Evolutionary conservation across 1,140 invertebrate genomes (phyloP).

Genomic region (Pissodes strobi): DNA sequence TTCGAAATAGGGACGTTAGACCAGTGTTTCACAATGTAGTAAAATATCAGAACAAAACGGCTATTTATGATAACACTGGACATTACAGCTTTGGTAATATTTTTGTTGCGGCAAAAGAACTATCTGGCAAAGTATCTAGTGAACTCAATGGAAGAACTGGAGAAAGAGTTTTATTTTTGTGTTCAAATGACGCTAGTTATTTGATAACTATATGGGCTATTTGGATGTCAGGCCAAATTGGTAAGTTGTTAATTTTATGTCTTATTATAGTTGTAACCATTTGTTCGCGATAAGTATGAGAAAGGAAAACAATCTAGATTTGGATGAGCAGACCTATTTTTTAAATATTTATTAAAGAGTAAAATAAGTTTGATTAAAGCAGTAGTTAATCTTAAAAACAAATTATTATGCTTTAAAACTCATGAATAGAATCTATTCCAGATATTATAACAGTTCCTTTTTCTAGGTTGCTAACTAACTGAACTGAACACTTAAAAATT

Average conservation of each 20-base stretch:
- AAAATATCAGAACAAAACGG: conserved; percentile 65
- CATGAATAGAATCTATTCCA: too few relatives aligned
- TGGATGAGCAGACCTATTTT: too few relatives aligned
- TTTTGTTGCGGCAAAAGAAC: conserved; percentile 60
- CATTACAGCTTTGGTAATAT: conserved; percentile 69
- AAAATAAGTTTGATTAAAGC: too few relatives aligned
- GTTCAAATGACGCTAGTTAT: conserved; percentile 79
- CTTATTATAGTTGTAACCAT: too few relatives aligned
- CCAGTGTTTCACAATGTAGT: conserved; percentile 64
- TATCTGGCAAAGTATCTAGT: conserved; percentile 61
- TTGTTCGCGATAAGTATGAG: too few relatives aligned
- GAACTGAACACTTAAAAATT: too few relatives aligned
- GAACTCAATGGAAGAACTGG: conserved; percentile 62
- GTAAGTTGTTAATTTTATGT: conserved; percentile 58
- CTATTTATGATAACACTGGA: conserved; percentile 66
- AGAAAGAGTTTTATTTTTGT: conserved; percentile 75
- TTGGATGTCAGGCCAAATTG: conserved; percentile 85
- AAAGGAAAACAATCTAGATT: too few relatives aligned
- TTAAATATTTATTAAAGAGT: too few relatives aligned
- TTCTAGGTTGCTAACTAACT: too few relatives aligned
- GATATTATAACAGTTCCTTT: too few relatives aligned
- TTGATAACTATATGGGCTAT: conserved; percentile 81
- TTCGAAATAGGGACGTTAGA: neutral
- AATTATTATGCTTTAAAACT: too few relatives aligned
- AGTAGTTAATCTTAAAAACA: too few relatives aligned